Percentiles rank a stretch among this genome's conserved stretches.
These are phyloP conservation scores for Fulmarus glacialis DNA, from an alignment of 2,113 vertebrate species.

Conservation along the genomic window DNA sequence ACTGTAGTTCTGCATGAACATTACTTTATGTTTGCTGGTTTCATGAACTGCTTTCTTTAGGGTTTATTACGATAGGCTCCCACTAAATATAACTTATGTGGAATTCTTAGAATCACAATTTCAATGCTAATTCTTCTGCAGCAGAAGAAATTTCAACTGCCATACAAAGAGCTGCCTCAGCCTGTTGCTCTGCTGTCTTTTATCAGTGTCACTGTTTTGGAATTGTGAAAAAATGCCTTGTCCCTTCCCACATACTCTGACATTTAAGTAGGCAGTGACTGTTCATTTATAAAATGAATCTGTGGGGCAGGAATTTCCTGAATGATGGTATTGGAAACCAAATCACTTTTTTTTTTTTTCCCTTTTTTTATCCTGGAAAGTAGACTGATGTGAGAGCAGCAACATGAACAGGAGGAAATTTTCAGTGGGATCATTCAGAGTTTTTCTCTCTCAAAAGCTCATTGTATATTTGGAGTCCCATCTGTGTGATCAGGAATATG, in stretches of 20 bases:
- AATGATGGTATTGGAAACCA: not conserved
- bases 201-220: not conserved
- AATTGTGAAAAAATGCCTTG: not conserved
- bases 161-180: not conserved
- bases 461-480: not conserved
- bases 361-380: not conserved
- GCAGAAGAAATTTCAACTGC: not conserved
- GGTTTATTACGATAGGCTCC: not conserved
- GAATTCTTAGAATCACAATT: not conserved
- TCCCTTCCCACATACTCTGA: not conserved
- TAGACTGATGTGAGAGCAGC: not conserved
- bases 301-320: not conserved
- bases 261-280: not conserved
- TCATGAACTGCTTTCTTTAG: not conserved
- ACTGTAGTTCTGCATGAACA: not conserved
- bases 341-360: not conserved
- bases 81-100: not conserved
- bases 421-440: not conserved
- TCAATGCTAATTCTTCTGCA: not conserved
- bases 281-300: not conserved
- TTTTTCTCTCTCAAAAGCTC: not conserved
- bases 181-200: not conserved
- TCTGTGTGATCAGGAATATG: not conserved
- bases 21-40: not conserved
- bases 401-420: not conserved